Base-by-base conservation (phyloP, 2,113 vertebrate species). In the Euleptes europaea region DNA sequence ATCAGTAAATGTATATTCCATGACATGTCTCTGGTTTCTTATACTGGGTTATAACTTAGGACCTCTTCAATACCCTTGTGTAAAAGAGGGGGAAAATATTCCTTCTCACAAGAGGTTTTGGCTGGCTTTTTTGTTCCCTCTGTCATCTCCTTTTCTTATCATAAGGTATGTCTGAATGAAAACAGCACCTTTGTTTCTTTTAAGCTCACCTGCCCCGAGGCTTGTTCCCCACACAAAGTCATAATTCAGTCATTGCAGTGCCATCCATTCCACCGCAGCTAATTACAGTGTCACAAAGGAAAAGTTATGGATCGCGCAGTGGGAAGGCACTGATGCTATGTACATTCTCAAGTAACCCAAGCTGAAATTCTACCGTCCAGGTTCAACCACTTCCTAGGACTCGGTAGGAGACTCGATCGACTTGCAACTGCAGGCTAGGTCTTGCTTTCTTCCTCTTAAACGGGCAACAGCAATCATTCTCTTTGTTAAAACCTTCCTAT, bases 221-320 rank as follows among this genome's bases (percentile, higher is more conserved):
- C 77, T 85, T 85, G 69, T 80, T 85, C 84, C 21, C 15, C 13
- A 63, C 84, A 73, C 63, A 77, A 80, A 85, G 84, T 65, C 77
- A 26, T 85, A 85, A 80, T 73, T 85, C 84, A 85, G 77, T 63
- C 84, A 73, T 66, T 73, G 67, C 77, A 85, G 84, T 65, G 67
- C 84, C 69, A 85, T 85, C 84, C 67, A 85, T 80, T 80, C 54
- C 42, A 71, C 40, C 38, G 5, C 84, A 80, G 84, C 84, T 85
- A 85, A 85, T 85, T 85, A 85, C 84, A 85, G 42, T 85, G 84
- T 85, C 84, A 85, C 84, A 80, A 78, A 80, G n/a, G 42, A 54
- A 85, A 85, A 85, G 84, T 80, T 80, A 85, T 85, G 40, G 77
- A 80, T 72, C 38, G 54, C 31, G 33, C 77, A 31, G 69, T 60